phyloP scores from a whole-genome alignment of 2,113 vertebrate genomes.

The Podocnemis expansa region DNA sequence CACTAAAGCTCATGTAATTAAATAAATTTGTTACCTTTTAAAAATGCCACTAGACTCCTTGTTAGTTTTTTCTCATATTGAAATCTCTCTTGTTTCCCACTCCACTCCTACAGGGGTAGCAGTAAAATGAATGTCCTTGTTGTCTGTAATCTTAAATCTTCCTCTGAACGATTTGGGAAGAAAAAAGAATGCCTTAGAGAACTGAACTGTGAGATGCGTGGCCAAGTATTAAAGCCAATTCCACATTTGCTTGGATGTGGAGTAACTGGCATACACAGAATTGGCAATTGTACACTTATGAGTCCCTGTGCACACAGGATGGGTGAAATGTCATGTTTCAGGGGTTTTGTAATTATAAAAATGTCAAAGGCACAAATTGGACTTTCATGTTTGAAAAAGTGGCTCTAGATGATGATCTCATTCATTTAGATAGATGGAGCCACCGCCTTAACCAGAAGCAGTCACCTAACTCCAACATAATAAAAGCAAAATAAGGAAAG shows the following conservation, averaged over 20 bases:
- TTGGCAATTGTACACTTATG: constrained; percentile 1
- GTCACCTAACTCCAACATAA: not conserved
- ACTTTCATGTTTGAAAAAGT: constrained; percentile 27
- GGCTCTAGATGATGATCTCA: not conserved
- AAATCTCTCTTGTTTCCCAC: not conserved
- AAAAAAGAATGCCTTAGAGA: constrained; percentile 8
- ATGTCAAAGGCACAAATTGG: not conserved
- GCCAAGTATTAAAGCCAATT: constrained; percentile 2
- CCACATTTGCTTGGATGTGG: not conserved
- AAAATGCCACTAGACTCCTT: too few species aligned
- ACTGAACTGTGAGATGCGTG: not conserved
- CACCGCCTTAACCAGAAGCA: not conserved
- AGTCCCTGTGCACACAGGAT: not conserved
- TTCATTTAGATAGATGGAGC: constrained; percentile 14
- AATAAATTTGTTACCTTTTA: too few species aligned
- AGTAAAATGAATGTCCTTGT: not conserved
- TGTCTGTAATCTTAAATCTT: not conserved
- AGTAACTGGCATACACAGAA: not conserved
- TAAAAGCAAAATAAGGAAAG: constrained; percentile 21
- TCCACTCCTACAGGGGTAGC: not conserved
- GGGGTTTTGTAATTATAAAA: not conserved
- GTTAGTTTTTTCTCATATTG: too few species aligned
- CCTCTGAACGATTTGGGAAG: not conserved
- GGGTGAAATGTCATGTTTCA: not conserved
- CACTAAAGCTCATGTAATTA: too few species aligned